Conservation (phyloP, 2,113 vertebrate genomes). For the Plotosus lineatus region DNA sequence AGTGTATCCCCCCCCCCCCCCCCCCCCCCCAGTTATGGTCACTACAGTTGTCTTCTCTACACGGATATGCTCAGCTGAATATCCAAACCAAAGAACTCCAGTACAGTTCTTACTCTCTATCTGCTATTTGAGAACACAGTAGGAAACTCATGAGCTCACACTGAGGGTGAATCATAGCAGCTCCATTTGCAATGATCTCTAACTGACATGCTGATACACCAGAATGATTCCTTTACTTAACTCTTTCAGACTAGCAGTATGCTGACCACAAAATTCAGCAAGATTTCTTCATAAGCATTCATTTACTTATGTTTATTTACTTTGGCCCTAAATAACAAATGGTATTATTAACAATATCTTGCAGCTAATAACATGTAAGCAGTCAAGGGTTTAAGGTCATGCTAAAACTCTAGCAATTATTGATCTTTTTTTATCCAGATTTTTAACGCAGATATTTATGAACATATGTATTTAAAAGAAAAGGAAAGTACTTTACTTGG, state of each 20-base stretch:
- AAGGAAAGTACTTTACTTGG: neutral
- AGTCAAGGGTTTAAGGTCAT: neutral
- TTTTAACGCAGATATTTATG: neutral
- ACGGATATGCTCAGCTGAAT: neutral
- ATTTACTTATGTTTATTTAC: neutral
- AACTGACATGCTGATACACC: neutral
- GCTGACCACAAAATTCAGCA: too few species aligned
- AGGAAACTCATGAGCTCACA: constrained; percentile 6
- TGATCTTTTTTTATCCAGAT: neutral
- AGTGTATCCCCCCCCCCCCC: too few species aligned
- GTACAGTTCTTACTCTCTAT: neutral
- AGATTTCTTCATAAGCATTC: neutral
- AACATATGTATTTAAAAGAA: neutral
- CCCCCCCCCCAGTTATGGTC: too few species aligned
- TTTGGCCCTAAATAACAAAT: neutral
- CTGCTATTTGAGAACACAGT: neutral
- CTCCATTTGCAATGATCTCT: neutral
- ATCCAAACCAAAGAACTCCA: neutral
- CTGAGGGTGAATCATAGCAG: neutral
- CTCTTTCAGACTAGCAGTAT: neutral
- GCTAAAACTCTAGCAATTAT: neutral
- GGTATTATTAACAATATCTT: neutral
- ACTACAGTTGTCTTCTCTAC: neutral
- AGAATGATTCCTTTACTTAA: neutral
- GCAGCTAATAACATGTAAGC: neutral